phyloP scores from a whole-genome alignment of 92 coral and sea anemone genomes.

The Phenganax stokvisi region DNA sequence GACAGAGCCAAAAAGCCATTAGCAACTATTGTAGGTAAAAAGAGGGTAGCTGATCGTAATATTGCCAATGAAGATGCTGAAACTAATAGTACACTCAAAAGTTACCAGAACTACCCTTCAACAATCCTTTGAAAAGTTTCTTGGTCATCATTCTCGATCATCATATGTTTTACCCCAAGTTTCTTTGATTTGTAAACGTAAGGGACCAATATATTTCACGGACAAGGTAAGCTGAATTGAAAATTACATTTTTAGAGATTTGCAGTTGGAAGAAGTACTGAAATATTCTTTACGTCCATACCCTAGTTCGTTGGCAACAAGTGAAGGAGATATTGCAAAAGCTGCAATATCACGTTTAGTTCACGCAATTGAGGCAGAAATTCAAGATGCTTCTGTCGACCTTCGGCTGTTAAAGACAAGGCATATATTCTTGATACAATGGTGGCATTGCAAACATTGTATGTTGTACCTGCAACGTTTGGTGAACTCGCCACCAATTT shows the following conservation, averaged over 20 bases:
- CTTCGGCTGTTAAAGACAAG: not conserved
- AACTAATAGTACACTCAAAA: not conserved
- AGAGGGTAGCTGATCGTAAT: not conserved
- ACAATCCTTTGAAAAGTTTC: not conserved
- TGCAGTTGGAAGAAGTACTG: too few species aligned
- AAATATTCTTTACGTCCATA: too few species aligned
- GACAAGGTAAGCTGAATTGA: not conserved
- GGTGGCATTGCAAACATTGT: not conserved
- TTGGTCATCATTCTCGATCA: not conserved
- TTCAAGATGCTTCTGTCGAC: too few species aligned
- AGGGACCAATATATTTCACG: not conserved
- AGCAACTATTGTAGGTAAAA: not conserved
- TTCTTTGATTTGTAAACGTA: not conserved
- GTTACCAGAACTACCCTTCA: not conserved
- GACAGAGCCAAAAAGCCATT: not conserved
- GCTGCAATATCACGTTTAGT: too few species aligned
- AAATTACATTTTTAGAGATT: too few species aligned
- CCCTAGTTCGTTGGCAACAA: too few species aligned
- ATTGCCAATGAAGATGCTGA: not conserved
- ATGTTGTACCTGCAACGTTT: not conserved
- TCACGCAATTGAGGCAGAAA: too few species aligned
- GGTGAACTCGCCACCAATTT: too few species aligned
- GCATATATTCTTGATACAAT: not conserved
- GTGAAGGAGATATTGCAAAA: too few species aligned
- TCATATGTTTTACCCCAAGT: not conserved